A percentile compares a stretch with the other conserved stretches of the same genome.
phyloP scores from a whole-genome alignment of 2,888 invertebrate species.

The Tetropium fuscum region DNA sequence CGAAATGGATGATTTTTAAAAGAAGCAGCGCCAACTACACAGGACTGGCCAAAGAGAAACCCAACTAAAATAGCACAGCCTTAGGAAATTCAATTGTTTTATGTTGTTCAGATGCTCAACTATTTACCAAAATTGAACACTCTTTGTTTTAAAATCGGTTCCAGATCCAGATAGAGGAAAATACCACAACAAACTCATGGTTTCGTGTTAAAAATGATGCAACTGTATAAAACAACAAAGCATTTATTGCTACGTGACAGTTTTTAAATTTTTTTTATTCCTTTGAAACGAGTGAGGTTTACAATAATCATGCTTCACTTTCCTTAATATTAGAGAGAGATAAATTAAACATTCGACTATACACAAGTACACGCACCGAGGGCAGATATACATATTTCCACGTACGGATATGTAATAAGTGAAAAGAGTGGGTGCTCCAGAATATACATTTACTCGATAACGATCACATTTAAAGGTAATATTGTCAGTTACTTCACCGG shows the following conservation, averaged over 20 bases:
- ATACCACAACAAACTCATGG: too few relatives aligned
- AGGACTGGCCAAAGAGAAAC: too few relatives aligned
- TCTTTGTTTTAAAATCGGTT: too few relatives aligned
- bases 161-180: too few relatives aligned
- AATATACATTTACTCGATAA: constrained; percentile 21
- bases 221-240: constrained; percentile 28
- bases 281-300: neutral
- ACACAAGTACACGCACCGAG: constrained; percentile 7
- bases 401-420: constrained; percentile 28
- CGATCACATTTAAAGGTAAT: constrained; percentile 31
- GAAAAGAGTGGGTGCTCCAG: neutral
- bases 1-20: too few relatives aligned
- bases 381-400: constrained; percentile 24
- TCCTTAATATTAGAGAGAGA: constrained; percentile 1
- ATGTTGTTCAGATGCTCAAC: too few relatives aligned
- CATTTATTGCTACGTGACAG: constrained; percentile 28
- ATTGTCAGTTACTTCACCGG: constrained; percentile 35
- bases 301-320: constrained; percentile 1
- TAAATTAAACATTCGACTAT: constrained; percentile 6
- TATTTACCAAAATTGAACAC: too few relatives aligned
- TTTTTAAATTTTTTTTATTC: constrained; percentile 8
- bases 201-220: constrained; percentile 5
- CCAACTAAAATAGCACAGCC: too few relatives aligned
- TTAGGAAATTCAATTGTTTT: too few relatives aligned
- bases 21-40: too few relatives aligned